Evolutionary conservation across 2,888 invertebrate species (phyloP), one percentile per base, ranked within the genome.

Genomic region (Amorpha juglandis): DNA sequence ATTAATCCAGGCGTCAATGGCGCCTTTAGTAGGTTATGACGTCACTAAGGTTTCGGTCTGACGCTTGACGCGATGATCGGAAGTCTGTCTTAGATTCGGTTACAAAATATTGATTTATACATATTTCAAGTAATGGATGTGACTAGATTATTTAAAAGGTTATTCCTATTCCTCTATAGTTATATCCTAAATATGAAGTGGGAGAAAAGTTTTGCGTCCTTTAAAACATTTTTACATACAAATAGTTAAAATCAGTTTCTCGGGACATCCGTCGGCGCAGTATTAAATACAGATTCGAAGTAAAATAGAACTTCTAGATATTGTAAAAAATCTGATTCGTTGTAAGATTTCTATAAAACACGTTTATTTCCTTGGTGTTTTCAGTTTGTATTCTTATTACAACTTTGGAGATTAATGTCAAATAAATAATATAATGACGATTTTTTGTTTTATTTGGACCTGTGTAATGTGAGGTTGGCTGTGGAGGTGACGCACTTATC

Each of bases 361-460:
- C 75, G 78, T 78, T 72, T 71, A 71, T 77, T 75, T 50, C 19
- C n/a, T 79, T 75, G 74, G 75, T 58, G 76, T 74, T 84, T 86
- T 86, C 77, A 77, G 84, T 86, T 87, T 83, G 77, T 86, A 82
- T 82, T 82, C 76, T 83, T 3, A 76, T 78, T 74, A 82, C 45
- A 74, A 82, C 84, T 87, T 86, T 84, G 82, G 78, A 86, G 83
- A 87, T 88, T 84, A 78, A 82, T 87, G 87, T 89, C 86, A 90
- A 89, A 91, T 91, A 91, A 91, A 74, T 77, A 75, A 79, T 79
- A 58, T 58, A 58, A 58, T 42, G 38, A 58, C 69, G 71, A 81
- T 78, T 78, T 74, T 74, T 77, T 69, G 48, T 68, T 62, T 53
- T 19, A 16, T 27, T 58, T 58, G 11, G 9, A 19, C 19, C 11